Base-by-base conservation (phyloP, 2,888 invertebrate genomes). In the Iselma pallidipennis region DNA sequence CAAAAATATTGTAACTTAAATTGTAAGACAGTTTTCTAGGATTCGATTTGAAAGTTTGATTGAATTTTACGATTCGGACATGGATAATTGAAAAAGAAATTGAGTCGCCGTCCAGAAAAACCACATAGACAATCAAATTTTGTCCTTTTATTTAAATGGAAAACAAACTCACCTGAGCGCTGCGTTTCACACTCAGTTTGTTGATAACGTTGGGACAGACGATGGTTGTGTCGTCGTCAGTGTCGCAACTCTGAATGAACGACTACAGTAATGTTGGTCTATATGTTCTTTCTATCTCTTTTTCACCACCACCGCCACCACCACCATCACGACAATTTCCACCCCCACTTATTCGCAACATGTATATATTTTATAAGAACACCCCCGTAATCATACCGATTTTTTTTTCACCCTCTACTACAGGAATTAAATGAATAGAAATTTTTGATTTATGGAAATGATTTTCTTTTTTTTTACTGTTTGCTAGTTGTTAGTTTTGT, bases 231-330 rank as follows among this genome's bases (percentile, higher is more conserved):
- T 63, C 70, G 71, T 69, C 69, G 67, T 66, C 70, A 67, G 71
- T 74, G 74, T 74, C 76, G 74, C 64, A 71, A 73, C 74, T 75
- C 69, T 65, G 69, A 78, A 75, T 78, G 78, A 67, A 68, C 67
- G 67, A 66, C 62, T 59, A 23, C 16, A 2, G 56, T 59, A 64
- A 66, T 65, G 54, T 56, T 56, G 71, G 66, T 71, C 63, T 70
- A 62, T 66, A 71, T 67, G 9, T 23, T 45, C 21, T 73, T 74
- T 74, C 73, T 69, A 68, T 70, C 73, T 65, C 71, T 66, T 67
- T 74, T 68, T 68, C 58, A 51, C 63, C 60, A 59, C 51, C 67
- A 55, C 59, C 19, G 59, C 60, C 63, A 71, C 72, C 75, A 75
- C 75, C 75, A 70, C 75, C n/a, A n/a, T n/a, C n/a, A n/a, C n/a